A percentile compares a stretch with the other conserved stretches of the same genome.
These are phyloP conservation scores for Callopanchax toddi DNA, from an alignment of 2,113 vertebrate species.

Conservation along the genomic window DNA sequence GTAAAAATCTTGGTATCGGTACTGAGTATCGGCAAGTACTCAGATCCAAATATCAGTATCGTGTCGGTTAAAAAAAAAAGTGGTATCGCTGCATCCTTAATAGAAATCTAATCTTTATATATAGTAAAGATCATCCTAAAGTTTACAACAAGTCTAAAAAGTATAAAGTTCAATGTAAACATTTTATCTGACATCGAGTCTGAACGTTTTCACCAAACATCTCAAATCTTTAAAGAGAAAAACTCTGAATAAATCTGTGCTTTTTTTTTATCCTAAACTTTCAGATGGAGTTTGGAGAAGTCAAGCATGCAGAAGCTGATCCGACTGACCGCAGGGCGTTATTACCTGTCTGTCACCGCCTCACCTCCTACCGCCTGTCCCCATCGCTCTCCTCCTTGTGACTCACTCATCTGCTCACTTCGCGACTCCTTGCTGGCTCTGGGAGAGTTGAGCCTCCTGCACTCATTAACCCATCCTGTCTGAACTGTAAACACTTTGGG, in stretches of 20 bases:
- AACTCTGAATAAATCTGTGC: background rate
- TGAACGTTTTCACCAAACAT: background rate
- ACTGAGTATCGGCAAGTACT: too few species aligned
- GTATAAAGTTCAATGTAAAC: too few species aligned
- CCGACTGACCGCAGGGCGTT: slow-evolving; percentile 3
- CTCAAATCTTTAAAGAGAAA: background rate
- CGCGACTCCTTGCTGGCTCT: slow-evolving; percentile 24
- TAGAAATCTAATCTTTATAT: too few species aligned
- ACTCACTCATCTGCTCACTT: slow-evolving; percentile 43
- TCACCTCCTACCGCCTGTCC: background rate
- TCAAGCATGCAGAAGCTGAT: slow-evolving; percentile 1
- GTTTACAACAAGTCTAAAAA: too few species aligned
- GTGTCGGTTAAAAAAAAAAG: too few species aligned
- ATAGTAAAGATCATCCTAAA: too few species aligned
- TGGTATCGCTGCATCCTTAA: too few species aligned
- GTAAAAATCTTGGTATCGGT: too few species aligned
- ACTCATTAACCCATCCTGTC: slow-evolving; percentile 46
- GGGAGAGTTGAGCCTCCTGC: slow-evolving; percentile 35
- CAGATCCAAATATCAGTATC: too few species aligned
- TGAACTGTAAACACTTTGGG: slow-evolving; percentile 35
- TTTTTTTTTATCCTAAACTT: background rate
- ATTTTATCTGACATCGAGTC: too few species aligned
- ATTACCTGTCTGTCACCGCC: slow-evolving; percentile 10
- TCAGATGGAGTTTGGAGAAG: background rate
- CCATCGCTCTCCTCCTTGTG: background rate